A percentile compares a stretch with the other conserved stretches of the same genome.
Evolutionary conservation across 2,797 vertebrate species (phyloP).

Genomic region (Crypturellus tataupa): DNA sequence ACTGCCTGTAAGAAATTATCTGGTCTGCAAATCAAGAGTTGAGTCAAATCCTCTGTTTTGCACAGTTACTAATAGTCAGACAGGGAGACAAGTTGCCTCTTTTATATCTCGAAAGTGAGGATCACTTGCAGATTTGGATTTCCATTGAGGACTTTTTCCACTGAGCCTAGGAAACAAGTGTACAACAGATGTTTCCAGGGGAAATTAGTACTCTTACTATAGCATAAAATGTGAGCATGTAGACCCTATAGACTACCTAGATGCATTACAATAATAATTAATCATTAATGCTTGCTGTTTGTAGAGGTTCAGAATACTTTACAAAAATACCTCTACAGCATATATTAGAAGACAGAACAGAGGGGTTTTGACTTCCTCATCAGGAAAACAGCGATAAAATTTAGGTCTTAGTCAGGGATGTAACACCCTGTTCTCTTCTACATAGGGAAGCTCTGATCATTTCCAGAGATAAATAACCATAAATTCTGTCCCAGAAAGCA

Average conservation of each 20-base stretch:
- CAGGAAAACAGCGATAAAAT: not conserved
- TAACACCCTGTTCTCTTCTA: not conserved
- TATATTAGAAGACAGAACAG: not conserved
- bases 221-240: not conserved
- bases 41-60: not conserved
- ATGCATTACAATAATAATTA: not conserved
- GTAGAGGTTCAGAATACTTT: not conserved
- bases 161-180: slow-evolving; percentile 20
- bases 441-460: not conserved
- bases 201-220: not conserved
- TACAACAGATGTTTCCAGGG: not conserved
- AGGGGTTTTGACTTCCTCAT: not conserved
- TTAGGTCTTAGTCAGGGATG: not conserved
- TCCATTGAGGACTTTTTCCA: not conserved
- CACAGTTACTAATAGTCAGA: not conserved
- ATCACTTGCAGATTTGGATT: slow-evolving; percentile 29
- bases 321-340: not conserved
- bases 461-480: not conserved
- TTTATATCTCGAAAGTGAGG: slow-evolving; percentile 17
- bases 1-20: not conserved
- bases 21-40: not conserved
- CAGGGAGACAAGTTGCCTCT: not conserved
- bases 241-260: not conserved
- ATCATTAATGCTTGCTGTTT: not conserved
- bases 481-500: not conserved